Percentiles rank a stretch among this genome's conserved stretches.
Conservation (phyloP, 2,797 vertebrate species). For the Vireo griseus region DNA sequence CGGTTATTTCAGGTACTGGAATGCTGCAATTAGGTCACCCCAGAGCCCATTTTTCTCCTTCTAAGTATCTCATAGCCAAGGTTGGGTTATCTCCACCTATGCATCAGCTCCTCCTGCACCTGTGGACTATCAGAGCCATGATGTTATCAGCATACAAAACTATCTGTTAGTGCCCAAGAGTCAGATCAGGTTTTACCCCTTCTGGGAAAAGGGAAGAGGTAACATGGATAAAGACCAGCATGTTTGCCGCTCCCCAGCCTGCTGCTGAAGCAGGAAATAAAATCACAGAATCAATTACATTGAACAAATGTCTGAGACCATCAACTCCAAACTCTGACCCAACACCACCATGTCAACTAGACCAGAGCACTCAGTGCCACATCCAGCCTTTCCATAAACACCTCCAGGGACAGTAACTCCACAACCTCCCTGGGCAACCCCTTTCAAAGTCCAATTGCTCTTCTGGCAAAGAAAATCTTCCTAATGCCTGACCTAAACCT, state of each 20-base stretch:
- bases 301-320: neutral
- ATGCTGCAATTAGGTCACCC: neutral
- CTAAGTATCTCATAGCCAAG: neutral
- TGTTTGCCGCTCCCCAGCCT: neutral
- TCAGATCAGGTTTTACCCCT: neutral
- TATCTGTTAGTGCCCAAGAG: neutral
- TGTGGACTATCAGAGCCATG: neutral
- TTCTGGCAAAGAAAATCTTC: neutral
- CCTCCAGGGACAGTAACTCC: neutral
- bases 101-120: neutral
- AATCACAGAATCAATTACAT: neutral
- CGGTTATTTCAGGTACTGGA: neutral
- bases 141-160: neutral
- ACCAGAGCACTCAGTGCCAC: neutral
- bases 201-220: neutral
- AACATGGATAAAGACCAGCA: neutral
- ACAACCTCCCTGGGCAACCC: neutral
- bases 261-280: neutral
- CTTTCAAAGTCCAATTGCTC: neutral
- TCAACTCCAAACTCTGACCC: neutral
- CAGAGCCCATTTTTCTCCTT: neutral
- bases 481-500: neutral
- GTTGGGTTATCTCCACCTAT: neutral
- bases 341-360: neutral
- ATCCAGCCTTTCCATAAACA: neutral